Base-by-base conservation (phyloP, 2,113 vertebrate genomes). In the Cephalopterus ornatus region DNA sequence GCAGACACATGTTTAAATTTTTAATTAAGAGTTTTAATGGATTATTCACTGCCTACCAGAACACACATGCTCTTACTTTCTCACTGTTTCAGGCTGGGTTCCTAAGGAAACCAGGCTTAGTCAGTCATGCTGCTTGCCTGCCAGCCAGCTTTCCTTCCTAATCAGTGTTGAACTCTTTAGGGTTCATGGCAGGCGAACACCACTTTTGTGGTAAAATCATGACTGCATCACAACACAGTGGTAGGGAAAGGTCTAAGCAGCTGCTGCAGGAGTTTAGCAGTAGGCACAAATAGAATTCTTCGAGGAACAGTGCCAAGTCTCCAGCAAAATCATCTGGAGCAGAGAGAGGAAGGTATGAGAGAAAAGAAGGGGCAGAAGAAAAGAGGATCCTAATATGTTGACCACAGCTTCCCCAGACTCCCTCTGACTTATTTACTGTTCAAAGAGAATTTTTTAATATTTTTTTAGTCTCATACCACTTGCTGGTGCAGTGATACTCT, bases 21-120 rank as follows among this genome's bases (percentile, higher is more conserved):
- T 97, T 96, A 96, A 96, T 96, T 96, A 96, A 96, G 96, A 94
- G 77, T 96, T 91, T 93, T 96, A 96, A 95, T 96, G 89, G 96
- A 93, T 95, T 96, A 91, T 93, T 96, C 95, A 92, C 93, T 94
- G 96, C 92, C 93, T 96, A 94, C 80, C 79, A 92, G 95, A 93
- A 87, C 52, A 93, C 95, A 96, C 93, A 92, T 78, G 89, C 93
- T 96, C 87, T 79, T 91, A 94, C 70, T 94, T 95, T 89, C 83
- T 94, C 16, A 5, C 83, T 93, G 89, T 89, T 88, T 85, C 74
- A 86, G 89, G 63, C 86, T 93, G 80, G 80, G 94, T 96, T 97
- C 96, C 96, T 96, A 96, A 95, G 96, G 96, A 97, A 97, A 97
- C 94, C 49, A 79, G 83, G 87, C 94, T 94, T 87, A 95, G 86